Conservation (phyloP, 2,888 invertebrate species). For the Agriotes lineatus region DNA sequence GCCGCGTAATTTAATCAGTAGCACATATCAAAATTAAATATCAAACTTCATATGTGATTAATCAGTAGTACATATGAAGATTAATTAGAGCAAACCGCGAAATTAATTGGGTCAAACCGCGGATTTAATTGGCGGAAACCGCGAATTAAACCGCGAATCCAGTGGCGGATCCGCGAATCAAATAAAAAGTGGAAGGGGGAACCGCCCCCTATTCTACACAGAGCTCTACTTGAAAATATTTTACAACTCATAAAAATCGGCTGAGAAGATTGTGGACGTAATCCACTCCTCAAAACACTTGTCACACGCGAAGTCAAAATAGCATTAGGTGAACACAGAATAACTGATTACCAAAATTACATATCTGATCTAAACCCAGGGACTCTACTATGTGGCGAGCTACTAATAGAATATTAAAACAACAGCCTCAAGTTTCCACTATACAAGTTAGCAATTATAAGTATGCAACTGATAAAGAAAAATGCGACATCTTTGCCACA, state of each 20-base stretch:
- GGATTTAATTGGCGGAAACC: too few species aligned
- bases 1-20: too few species aligned
- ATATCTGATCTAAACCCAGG: not conserved
- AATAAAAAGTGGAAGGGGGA: too few species aligned
- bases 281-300: constrained; percentile 5
- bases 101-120: too few species aligned
- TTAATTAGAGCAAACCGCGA: too few species aligned
- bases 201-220: too few species aligned
- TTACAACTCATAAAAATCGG: constrained; percentile 8
- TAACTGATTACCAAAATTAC: not conserved
- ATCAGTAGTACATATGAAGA: too few species aligned
- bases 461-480: not conserved
- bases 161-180: too few species aligned
- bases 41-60: too few species aligned
- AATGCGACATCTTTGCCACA: not conserved
- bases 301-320: not conserved
- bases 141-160: too few species aligned
- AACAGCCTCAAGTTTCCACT: constrained; percentile 9
- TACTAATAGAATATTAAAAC: constrained; percentile 9
- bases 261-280: too few species aligned
- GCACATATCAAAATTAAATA: too few species aligned
- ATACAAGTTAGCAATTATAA: not conserved
- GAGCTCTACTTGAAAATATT: not conserved
- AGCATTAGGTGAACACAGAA: not conserved
- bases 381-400: constrained; percentile 5